These are phyloP conservation scores for Condylura cristata DNA, from an alignment of 2,113 vertebrate species.

Conservation along the genomic window DNA sequence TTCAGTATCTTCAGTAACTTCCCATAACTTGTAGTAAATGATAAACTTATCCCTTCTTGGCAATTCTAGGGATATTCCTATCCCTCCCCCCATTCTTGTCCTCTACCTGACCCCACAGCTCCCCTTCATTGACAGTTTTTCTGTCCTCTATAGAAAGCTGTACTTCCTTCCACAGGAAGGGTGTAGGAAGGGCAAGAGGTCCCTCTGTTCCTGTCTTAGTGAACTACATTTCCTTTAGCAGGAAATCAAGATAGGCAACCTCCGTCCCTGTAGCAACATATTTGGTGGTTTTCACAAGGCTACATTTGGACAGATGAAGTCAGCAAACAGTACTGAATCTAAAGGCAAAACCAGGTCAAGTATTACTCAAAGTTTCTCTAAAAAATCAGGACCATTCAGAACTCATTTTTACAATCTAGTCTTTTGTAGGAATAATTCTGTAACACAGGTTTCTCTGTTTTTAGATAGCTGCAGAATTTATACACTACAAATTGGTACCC, in stretches of 20 bases:
- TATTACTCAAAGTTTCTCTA: slow-evolving; percentile 12
- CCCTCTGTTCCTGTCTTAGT: slow-evolving; percentile 28
- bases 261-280: background rate
- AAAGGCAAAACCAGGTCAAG: background rate
- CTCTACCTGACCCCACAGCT: background rate
- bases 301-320: background rate
- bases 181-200: slow-evolving; percentile 46
- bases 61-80: background rate
- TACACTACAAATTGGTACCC: background rate
- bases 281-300: background rate
- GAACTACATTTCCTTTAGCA: slow-evolving; percentile 25
- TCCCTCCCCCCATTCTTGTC: background rate
- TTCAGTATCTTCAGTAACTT: background rate
- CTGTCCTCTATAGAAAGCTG: slow-evolving; percentile 40
- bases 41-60: background rate
- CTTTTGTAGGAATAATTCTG: background rate
- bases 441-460: slow-evolving; percentile 20
- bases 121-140: background rate
- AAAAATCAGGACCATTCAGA: background rate
- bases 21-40: background rate
- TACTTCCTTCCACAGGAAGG: background rate
- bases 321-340: background rate
- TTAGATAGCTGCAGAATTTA: slow-evolving; percentile 6
- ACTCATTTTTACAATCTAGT: background rate
- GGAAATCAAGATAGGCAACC: background rate